Conservation (phyloP, 1,140 invertebrate species). For the Rhopalosiphum padi region DNA sequence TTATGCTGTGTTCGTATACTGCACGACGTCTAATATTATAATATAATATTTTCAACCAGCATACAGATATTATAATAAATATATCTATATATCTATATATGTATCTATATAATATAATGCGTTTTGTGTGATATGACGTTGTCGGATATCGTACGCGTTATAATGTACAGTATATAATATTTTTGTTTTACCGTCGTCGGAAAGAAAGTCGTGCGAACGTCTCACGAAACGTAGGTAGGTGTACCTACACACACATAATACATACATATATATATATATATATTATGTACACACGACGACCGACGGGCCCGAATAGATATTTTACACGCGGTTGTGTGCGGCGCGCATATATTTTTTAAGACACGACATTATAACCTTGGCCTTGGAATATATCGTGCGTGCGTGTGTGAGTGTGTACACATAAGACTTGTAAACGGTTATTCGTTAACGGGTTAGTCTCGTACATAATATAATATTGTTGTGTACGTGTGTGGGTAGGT, state of each 20-base stretch:
- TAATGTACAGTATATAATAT: background rate
- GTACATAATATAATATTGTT: background rate
- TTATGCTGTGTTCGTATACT: too few species aligned
- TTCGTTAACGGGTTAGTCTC: constrained; percentile 24
- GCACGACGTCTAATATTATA: too few species aligned
- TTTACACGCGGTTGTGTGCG: background rate
- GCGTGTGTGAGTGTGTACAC: background rate
- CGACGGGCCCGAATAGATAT: constrained; percentile 10
- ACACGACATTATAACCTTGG: constrained; percentile 29
- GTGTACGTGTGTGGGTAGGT: background rate
- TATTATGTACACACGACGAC: background rate
- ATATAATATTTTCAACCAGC: too few species aligned
- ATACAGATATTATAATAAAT: too few species aligned
- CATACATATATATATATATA: background rate
- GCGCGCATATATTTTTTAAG: background rate
- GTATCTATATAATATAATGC: too few species aligned
- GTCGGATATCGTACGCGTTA: background rate
- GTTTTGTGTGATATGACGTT: background rate
- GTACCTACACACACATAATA: background rate
- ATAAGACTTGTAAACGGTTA: background rate
- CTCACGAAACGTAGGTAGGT: background rate
- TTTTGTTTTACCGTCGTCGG: background rate
- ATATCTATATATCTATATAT: too few species aligned
- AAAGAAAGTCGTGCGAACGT: constrained; percentile 45
- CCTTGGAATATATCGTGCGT: constrained; percentile 14